Evolutionary conservation across 2,797 vertebrate genomes (phyloP), one percentile per base, ranked within the genome.

Genomic region (Syngnathus rostellatus): DNA sequence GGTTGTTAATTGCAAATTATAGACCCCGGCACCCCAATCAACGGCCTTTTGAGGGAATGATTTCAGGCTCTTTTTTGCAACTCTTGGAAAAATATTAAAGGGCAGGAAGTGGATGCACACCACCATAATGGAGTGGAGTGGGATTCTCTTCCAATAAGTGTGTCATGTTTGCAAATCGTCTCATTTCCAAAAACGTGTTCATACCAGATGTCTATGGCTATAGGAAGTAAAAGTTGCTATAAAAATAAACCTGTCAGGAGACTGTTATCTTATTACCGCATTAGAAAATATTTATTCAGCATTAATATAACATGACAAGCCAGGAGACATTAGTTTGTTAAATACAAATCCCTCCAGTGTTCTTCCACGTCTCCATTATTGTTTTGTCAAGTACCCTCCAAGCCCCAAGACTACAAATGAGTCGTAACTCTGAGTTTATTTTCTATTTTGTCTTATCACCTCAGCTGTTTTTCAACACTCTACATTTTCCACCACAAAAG

Each of bases 1-100:
- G 72, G 87, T 88, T 68, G 87, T 90, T 92, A 91, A 92, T 92
- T 92, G 90, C 90, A 91, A 91, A 92, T 90, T 91, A 91, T 86
- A 88, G 90, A 91, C 90, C 89, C 77, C 77, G 19, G 84, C 89
- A 89, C 89, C 89, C 87, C 89, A 91, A 92, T 91, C 90, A 90
- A 85, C 87, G 69, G 82, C 87, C 87, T 87, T 92, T 92, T 87
- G 89, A 88, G 74, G 75, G 80, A 84, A 86, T 88, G 85, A 90
- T 91, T 91, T 89, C 82, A 85, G 82, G 85, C 86, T 90, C 83
- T 88, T 90, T 55, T 89, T 86, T 76, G 75, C 83, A 78, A 83
- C 83, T 76, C 75, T 83, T 75, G 54, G 79, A 84, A 87, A 88
- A 87, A 86, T 84, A 87, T 87, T 72, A 87, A 88, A 88, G 82